A percentile compares a stretch with the other conserved stretches of the same genome.
These are phyloP conservation scores for Drosophila persimilis DNA, from an alignment of 1,140 invertebrate genomes.

Conservation along the genomic window DNA sequence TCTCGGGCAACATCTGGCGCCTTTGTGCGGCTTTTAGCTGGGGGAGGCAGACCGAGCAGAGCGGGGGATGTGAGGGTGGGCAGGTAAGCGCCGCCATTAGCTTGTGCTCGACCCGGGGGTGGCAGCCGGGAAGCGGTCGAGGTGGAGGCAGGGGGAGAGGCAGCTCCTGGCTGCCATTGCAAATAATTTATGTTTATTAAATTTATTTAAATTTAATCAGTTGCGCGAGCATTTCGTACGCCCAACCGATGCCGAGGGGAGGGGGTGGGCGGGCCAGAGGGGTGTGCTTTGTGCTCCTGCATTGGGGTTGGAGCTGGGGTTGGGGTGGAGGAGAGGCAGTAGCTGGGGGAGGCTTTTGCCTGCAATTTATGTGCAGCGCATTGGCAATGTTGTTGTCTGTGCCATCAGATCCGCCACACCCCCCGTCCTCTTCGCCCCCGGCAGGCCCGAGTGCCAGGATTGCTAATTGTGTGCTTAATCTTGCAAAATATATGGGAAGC, in stretches of 20 bases:
- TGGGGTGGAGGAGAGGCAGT: conserved; percentile 9
- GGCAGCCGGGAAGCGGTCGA: conserved; percentile 9
- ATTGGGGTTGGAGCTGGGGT: conserved; percentile 26
- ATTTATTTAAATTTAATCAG: conserved; percentile 83
- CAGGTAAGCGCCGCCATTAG: conserved; percentile 72
- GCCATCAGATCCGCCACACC: conserved; percentile 57
- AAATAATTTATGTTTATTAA: conserved; percentile 83
- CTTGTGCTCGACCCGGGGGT: conserved; percentile 53
- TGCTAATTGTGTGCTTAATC: conserved; percentile 81
- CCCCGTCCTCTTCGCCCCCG: conserved; percentile 3
- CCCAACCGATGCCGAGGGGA: conserved; percentile 1
- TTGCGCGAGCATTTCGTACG: conserved; percentile 40
- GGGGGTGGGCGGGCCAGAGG: conserved; percentile 5
- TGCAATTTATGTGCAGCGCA: conserved; percentile 79
- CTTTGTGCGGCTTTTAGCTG: conserved; percentile 72
- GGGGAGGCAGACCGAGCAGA: neutral
- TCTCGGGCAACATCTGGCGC: conserved; percentile 69
- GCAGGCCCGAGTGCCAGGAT: conserved; percentile 40
- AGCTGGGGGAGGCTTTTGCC: conserved; percentile 56
- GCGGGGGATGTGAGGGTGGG: conserved; percentile 11
- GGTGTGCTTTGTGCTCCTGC: neutral
- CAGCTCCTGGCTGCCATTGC: conserved; percentile 53
- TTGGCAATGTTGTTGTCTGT: conserved; percentile 62
- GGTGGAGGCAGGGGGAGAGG: neutral
- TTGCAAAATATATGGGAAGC: conserved; percentile 66